Conservation (phyloP, 2,888 invertebrate genomes). For the Polydesmus complanatus region DNA sequence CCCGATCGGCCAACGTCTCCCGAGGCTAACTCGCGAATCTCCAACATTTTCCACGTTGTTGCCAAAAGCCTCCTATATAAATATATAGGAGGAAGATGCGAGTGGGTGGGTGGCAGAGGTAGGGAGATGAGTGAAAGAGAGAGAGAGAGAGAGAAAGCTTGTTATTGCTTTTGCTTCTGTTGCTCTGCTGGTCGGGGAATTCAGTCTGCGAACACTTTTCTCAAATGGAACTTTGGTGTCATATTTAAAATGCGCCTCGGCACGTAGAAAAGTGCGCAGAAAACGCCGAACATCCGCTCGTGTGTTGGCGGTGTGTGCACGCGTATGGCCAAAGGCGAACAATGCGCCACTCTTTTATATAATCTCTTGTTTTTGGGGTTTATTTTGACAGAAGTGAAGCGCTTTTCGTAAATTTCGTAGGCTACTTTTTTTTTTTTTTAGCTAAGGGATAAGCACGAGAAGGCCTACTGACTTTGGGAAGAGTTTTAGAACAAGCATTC, state of each 20-base stretch:
- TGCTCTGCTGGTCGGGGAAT: neutral
- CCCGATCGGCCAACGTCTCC: conserved; percentile 9
- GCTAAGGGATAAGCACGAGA: too few species aligned
- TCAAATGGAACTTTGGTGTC: neutral
- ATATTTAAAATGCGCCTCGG: neutral
- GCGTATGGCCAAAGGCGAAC: neutral
- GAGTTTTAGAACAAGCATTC: too few species aligned
- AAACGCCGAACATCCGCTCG: too few species aligned
- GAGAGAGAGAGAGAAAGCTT: neutral
- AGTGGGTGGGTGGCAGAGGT: neutral
- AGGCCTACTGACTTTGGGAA: too few species aligned
- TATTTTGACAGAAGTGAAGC: too few species aligned
- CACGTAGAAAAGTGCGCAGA: too few species aligned
- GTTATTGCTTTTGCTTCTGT: neutral
- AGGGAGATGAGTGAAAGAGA: neutral
- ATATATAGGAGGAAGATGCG: too few species aligned
- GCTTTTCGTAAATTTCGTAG: too few species aligned
- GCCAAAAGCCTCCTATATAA: neutral
- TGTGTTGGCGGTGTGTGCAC: neutral
- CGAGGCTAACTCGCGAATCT: neutral
- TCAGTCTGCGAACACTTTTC: neutral
- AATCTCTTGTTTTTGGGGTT: too few species aligned
- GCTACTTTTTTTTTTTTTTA: too few species aligned
- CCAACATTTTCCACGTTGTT: too few species aligned
- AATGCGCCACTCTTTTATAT: too few species aligned